A percentile compares a stretch with the other conserved stretches of the same genome.
These are phyloP conservation scores for Siphamia tubifer DNA, from an alignment of 2,113 vertebrate species.

Conservation along the genomic window DNA sequence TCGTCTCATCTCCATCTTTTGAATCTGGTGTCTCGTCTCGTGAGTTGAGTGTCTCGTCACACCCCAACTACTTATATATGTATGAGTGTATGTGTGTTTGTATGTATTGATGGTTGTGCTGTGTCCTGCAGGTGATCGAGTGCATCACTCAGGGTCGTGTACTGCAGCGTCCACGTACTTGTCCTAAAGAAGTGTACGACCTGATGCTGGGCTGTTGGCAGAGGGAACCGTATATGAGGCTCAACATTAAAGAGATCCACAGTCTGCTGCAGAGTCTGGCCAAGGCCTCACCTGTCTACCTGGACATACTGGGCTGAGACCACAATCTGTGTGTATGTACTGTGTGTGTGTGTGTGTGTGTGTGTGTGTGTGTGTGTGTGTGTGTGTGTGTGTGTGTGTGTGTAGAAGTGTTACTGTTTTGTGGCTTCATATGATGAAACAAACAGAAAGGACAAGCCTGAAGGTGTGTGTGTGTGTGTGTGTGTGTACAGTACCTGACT, in stretches of 20 bases:
- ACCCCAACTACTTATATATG: no score
- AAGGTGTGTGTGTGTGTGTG: no score
- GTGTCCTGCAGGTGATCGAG: constrained; percentile 89
- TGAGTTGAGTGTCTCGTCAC: no score
- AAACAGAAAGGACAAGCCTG: background rate
- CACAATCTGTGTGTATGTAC: constrained; percentile 32
- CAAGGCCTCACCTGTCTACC: constrained; percentile 97
- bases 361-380: constrained; percentile 81
- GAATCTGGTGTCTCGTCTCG: no score
- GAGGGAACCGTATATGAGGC: constrained; percentile 96
- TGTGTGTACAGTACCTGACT: constrained; percentile 74
- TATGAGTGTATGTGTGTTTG: no score
- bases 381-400: background rate
- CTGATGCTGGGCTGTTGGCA: constrained; percentile 99
- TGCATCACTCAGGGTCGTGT: constrained; percentile 98
- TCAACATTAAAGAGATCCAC: constrained; percentile 98
- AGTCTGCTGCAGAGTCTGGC: constrained; percentile 94
- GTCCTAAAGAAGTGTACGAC: constrained; percentile 97
- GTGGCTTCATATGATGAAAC: background rate
- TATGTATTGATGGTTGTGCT: background rate
- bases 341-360: constrained; percentile 69
- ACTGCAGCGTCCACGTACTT: constrained; percentile 94
- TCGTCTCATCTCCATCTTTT: no score
- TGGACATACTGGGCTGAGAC: constrained; percentile 97
- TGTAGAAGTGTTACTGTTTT: constrained; percentile 3